phyloP scores from a whole-genome alignment of 2,888 invertebrate genomes.

The Amphipyra tragopoginis region DNA sequence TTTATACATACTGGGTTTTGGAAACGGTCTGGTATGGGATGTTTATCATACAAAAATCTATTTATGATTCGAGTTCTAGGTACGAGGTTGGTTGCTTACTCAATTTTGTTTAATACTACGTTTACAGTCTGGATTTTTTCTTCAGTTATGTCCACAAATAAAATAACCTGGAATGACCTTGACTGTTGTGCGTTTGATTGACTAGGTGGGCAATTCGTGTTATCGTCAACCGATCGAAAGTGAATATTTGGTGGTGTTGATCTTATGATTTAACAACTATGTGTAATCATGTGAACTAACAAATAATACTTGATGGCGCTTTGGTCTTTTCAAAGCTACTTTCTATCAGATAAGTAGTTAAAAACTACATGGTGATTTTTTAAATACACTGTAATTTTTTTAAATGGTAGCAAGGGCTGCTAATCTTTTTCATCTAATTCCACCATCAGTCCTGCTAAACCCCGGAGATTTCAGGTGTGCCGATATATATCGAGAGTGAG shows the following conservation, averaged over 20 bases:
- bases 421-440: no score
- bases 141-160: neutral
- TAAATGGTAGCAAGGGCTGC: no score
- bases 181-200: neutral
- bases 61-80: conserved; percentile 12
- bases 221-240: neutral
- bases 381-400: no score
- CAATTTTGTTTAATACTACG: conserved; percentile 5
- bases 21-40: conserved; percentile 52
- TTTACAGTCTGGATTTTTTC: neutral
- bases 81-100: conserved; percentile 13
- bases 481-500: neutral
- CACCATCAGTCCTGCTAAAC: no score
- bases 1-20: conserved; percentile 62
- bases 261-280: no score
- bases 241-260: neutral
- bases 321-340: no score
- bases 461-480: no score
- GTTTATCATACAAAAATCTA: conserved; percentile 17
- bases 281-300: neutral
- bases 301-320: neutral
- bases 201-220: neutral
- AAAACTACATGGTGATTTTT: no score
- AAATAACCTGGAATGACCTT: conserved; percentile 3
- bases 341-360: no score